phyloP scores from a whole-genome alignment of 2,113 vertebrate species.

The Sinocyclocheilus anophthalmus region DNA sequence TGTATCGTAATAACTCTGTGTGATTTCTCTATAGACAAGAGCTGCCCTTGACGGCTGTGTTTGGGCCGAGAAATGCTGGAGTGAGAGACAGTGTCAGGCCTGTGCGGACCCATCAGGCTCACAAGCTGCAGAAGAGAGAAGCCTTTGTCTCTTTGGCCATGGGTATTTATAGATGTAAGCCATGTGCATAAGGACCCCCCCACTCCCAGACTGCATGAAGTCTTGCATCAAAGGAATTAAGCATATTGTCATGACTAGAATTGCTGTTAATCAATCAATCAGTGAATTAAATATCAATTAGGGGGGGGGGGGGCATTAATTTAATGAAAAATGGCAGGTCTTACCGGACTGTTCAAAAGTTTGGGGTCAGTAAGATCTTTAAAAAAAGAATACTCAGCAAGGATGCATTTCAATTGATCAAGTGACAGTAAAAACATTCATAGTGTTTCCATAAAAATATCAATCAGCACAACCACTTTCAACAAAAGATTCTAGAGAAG shows the following conservation, averaged over 20 bases:
- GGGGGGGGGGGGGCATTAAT: too few species aligned
- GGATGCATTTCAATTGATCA: too few species aligned
- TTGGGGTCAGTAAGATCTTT: too few species aligned
- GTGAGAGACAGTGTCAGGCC: constrained; percentile 55
- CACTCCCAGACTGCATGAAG: background rate
- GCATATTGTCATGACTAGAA: background rate
- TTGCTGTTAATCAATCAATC: background rate
- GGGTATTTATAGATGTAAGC: constrained; percentile 59
- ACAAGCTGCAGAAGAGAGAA: constrained; percentile 54
- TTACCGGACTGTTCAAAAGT: too few species aligned
- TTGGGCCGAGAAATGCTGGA: constrained; percentile 44
- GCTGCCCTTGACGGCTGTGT: constrained; percentile 40
- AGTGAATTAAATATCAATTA: background rate
- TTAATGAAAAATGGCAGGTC: too few species aligned
- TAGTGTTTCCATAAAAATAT: too few species aligned
- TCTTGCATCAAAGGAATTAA: background rate
- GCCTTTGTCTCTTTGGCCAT: constrained; percentile 55
- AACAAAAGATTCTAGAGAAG: too few species aligned
- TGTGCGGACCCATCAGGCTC: constrained; percentile 49
- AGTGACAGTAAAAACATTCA: too few species aligned
- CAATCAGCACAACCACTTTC: too few species aligned
- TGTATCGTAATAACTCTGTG: constrained; percentile 20
- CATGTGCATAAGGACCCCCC: constrained; percentile 30
- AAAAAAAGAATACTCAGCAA: too few species aligned
- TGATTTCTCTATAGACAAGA: constrained; percentile 38